Percentiles rank a stretch among this genome's conserved stretches.
Conservation (phyloP, 2,113 vertebrate genomes). For the Scomber japonicus region DNA sequence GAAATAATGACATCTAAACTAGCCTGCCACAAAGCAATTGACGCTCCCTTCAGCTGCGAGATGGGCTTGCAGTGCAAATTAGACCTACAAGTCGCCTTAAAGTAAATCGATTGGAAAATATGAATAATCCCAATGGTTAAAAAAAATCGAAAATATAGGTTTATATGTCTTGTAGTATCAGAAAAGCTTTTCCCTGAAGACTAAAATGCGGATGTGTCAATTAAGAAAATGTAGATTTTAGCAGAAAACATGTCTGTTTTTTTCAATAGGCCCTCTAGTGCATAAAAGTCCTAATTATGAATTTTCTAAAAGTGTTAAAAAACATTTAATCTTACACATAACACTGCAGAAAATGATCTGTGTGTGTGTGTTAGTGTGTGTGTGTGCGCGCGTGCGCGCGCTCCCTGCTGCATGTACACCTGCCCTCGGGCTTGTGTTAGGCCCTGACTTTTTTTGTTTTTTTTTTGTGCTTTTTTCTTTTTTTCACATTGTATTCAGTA, state of each 20-base stretch:
- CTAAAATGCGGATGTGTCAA: background rate
- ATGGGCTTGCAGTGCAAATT: conserved; percentile 73
- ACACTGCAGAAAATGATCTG: background rate
- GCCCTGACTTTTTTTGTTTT: conserved; percentile 21
- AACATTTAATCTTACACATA: background rate
- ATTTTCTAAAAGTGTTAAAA: background rate
- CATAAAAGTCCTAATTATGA: background rate
- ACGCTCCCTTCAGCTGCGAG: conserved; percentile 70
- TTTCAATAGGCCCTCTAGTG: background rate
- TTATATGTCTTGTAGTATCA: background rate
- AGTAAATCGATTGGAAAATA: conserved; percentile 76
- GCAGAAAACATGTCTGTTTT: background rate
- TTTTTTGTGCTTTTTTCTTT: background rate
- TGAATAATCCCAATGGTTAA: conserved; percentile 59
- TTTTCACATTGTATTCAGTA: conserved; percentile 25
- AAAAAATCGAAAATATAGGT: conserved; percentile 15
- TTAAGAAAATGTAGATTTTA: background rate
- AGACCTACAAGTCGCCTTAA: conserved; percentile 67
- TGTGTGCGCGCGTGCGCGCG: background rate
- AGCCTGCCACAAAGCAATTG: conserved; percentile 82
- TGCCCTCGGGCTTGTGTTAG: conserved; percentile 42
- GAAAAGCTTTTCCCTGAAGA: background rate
- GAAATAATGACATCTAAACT: conserved; percentile 85
- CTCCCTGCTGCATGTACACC: background rate
- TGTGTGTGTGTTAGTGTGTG: conserved; percentile 1